Percentiles rank a stretch among this genome's conserved stretches.
Conservation (phyloP, 2,797 vertebrate species). For the Pseudochaenichthys georgianus region DNA sequence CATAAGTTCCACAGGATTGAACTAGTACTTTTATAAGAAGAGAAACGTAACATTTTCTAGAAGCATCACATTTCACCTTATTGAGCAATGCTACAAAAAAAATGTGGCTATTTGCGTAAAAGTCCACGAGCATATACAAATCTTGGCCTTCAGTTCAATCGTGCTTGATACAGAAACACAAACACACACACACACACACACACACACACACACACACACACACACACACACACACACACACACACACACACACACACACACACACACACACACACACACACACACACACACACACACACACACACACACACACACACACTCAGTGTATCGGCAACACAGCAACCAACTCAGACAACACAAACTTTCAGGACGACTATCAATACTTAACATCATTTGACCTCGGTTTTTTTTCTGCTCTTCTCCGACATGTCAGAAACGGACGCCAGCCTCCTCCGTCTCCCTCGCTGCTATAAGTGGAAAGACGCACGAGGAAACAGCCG, state of each 20-base stretch:
- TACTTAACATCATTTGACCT: slow-evolving; percentile 19
- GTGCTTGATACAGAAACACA: slow-evolving; percentile 16
- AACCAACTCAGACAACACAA: slow-evolving; percentile 27
- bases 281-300: too few species aligned
- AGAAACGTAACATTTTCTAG: neutral
- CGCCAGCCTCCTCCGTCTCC: slow-evolving; percentile 12
- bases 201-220: too few species aligned
- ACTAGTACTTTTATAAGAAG: neutral
- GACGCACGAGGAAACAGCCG: slow-evolving; percentile 32
- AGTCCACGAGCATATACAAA: neutral
- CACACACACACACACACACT: slow-evolving; percentile 9
- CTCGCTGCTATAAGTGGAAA: slow-evolving; percentile 16
- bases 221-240: too few species aligned
- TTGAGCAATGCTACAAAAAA: neutral
- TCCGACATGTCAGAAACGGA: slow-evolving; percentile 28
- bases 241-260: too few species aligned
- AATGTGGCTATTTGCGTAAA: neutral
- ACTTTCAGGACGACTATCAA: slow-evolving; percentile 19
- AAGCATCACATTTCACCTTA: neutral
- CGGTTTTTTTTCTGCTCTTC: neutral
- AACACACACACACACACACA: too few species aligned
- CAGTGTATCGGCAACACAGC: neutral
- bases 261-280: too few species aligned
- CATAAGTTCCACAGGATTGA: neutral
- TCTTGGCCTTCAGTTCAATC: slow-evolving; percentile 8